Base-by-base conservation (phyloP, 2,113 vertebrate genomes). In the Pitta sordida region DNA sequence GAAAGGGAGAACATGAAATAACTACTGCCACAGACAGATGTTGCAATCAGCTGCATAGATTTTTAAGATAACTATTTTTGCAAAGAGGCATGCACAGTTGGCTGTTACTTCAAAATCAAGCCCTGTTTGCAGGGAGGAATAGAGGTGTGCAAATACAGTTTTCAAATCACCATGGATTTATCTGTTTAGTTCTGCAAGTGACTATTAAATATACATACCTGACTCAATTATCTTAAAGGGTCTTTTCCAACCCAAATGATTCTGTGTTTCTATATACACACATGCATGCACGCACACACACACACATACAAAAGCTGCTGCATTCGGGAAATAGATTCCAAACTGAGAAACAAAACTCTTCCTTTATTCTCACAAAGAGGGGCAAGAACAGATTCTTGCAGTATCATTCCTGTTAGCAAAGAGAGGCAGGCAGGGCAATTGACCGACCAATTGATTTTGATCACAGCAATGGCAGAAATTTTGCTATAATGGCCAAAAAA, bases 391-490 rank as follows among this genome's bases (percentile, higher is more conserved):
- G 36, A 46, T 69, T 67, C 44, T 53, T n/a, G 20, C 51, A 48
- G 20, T 13, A 79, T 64, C n/a, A 34, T 56, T 84, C 59, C 80
- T n/a, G 43, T 55, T 39, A 95, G 85, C 78, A 94, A 71, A 80
- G 29, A 67, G 64, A 88, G 53, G 58, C 73, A 88, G 83, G 73
- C 67, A 58, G 48, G 23, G 15, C 59, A 87, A 95, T 39, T 77
- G 88, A 92, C 48, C 90, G 77, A 95, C 83, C 71, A 56, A 92
- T 93, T 93, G 77, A 86, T 86, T 88, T 82, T 79, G 71, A 85
- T 80, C 73, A 64, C 68, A 73, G 21, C 15, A 82, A 55, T 34
- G 46, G 67, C 37, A 44, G 64, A 76, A 78, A 81, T 86, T 91
- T 92, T 81, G 30, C 86, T 90, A 19, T 48, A 92, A 76, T 26